Base-by-base conservation (phyloP, 92 coral and sea anemone species). In the Diadumene lineata region DNA sequence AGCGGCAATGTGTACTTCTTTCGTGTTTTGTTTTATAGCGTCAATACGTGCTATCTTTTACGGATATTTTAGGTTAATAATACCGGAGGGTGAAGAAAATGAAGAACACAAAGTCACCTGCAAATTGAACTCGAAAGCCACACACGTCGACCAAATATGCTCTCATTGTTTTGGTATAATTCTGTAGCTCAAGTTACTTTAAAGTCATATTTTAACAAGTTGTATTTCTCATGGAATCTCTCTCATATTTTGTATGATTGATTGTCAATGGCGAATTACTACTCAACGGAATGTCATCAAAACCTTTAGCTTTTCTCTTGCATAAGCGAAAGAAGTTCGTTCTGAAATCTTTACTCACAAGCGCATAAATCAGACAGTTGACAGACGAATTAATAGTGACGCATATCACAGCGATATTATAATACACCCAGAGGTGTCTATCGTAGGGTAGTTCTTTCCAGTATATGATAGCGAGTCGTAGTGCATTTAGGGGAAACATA, bases 271-370 rank as follows among this genome's bases (percentile, higher is more conserved):
- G 28, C 18, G 77, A 72, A 23, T 31, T 56, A 33, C 66, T 72
- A 33, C 32, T 70, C 38, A 11, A 57, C 23, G 31, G 7, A 17
- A 1, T 28, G 2, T 62, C 28, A 26, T 21, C 22, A 26, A 1
- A 18, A 18, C 6, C 68, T 62, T 62, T 7, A 29, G 8, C 28
- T 38, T 62, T 31, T 10, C 22, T 27, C 34, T 1, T 29, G 16
- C 64, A 72, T 33, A 31, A 32, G 13, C 25, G 22, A 33, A 11
- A 32, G 46, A 85, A 85, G 68, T 69, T 70, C 21, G 69, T 80
- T 7, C 90, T 79, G 57, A 87, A 87, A 38, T 87, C 88, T 17
- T 68, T 71, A 43, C 85, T 87, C 2, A 87, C 92, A n/a, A 82
- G 34, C 46, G 86, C 76, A 61, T 87, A 87, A 48, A 87, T 87